Evolutionary conservation across 2,113 vertebrate species (phyloP).

Genomic region (Ceyx margarethae): DNA sequence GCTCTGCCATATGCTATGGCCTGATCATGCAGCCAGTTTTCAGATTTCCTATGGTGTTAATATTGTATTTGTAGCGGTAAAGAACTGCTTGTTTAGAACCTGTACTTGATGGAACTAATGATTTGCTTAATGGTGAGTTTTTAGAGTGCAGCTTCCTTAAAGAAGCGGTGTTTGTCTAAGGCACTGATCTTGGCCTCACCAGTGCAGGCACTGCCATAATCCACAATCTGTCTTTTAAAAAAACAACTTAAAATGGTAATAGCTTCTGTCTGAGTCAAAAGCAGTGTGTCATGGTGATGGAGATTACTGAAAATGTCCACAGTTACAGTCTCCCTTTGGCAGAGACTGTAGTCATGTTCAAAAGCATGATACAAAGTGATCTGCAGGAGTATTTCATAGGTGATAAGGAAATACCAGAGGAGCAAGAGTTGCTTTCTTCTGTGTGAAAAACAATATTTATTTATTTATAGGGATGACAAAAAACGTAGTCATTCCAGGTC

Average conservation of each 20-base stretch:
- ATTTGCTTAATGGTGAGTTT: neutral
- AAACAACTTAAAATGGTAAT: neutral
- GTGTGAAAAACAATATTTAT: neutral
- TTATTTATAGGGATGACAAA: neutral
- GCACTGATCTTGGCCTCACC: neutral
- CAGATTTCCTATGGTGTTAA: neutral
- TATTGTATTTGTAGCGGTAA: neutral
- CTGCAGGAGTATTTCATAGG: neutral
- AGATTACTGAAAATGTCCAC: neutral
- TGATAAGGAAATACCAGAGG: neutral
- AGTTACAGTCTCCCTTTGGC: neutral
- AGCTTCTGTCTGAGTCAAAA: neutral
- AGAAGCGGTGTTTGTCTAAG: neutral
- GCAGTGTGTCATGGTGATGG: fast-evolving
- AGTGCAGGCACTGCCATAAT: neutral
- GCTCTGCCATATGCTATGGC: fast-evolving
- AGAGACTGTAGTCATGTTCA: neutral
- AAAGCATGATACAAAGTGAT: neutral
- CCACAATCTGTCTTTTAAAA: neutral
- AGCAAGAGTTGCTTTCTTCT: neutral
- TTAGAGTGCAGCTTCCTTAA: neutral
- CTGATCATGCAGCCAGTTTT: neutral
- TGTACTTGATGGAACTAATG: neutral
- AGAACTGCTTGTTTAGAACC: neutral
- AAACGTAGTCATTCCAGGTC: neutral